Base-by-base conservation (phyloP, 2,888 invertebrate species). In the Pterobdella sp. region DNA sequence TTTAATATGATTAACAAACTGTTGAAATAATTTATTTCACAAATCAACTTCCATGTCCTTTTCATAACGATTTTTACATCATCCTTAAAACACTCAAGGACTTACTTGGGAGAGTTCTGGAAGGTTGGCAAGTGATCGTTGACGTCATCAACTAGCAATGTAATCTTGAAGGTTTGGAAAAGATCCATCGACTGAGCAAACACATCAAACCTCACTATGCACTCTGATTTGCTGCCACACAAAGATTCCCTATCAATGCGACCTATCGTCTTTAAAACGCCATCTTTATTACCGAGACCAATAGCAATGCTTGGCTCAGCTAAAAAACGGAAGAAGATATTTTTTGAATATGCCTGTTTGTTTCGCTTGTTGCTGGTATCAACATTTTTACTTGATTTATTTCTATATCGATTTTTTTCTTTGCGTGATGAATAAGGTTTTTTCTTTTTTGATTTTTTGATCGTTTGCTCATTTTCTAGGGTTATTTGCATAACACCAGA, bases 171-270 rank as follows among this genome's bases (percentile, higher is more conserved):
- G 32, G 60, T 68, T 32, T 49, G 32, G 35, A 73, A 70, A 42
- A 63, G 1, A 14, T 14, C n/a, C 70, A 64, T 63, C n/a, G 73
- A 63, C 29, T 69, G 60, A 32, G 64, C 32, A 31, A 64, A n/a
- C 3, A 68, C 65, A 42, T 76, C 76, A 22, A 77, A 70, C 49
- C 69, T 72, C 36, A 52, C 36, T 56, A n/a, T 72, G 31, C 73
- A 75, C 7, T 18, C 36, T 2, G 73, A 71, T 14, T 73, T 52
- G 36, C 72, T 65, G 1, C 69, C 52, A 67, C 78, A 78, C 31
- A 77, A 71, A 10, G 26, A 29, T 36, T 78, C 78, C 1, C 78
- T 68, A 66, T 78, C 77, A 10, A 78, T 73, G 7, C 72, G 66
- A 14, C 72, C 73, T 1, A 68, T 71, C 10, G 75, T 74, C 52